phyloP scores from a whole-genome alignment of 2,888 invertebrate genomes.

The Orthonychiurus folsomi region DNA sequence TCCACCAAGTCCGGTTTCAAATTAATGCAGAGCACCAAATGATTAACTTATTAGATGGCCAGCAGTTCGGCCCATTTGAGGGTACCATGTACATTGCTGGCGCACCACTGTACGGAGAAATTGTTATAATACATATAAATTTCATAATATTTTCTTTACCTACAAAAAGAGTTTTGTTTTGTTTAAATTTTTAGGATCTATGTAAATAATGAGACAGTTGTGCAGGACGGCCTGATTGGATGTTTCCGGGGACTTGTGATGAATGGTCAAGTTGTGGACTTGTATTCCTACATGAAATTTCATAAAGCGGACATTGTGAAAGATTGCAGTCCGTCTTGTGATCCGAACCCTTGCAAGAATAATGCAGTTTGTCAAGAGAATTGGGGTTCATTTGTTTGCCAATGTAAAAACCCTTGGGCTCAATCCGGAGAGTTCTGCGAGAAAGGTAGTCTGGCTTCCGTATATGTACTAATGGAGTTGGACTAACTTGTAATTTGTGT shows the following conservation, averaged over 20 bases:
- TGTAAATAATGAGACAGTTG: conserved; percentile 63
- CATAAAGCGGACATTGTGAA: conserved; percentile 83
- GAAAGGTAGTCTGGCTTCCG: conserved; percentile 57
- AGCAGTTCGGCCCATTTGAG: conserved; percentile 85
- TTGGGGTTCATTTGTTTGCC: conserved; percentile 64
- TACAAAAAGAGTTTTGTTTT: not conserved
- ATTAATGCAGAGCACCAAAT: conserved; percentile 81
- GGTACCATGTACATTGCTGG: conserved; percentile 91
- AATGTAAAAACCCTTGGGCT: conserved; percentile 86
- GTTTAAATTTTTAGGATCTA: conserved; percentile 55
- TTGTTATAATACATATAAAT: not conserved
- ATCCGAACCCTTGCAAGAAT: conserved; percentile 86
- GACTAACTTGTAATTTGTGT: not conserved
- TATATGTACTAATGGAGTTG: not conserved
- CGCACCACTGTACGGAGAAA: conserved; percentile 68
- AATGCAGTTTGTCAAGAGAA: conserved; percentile 60
- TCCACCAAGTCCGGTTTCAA: conserved; percentile 86
- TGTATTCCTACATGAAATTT: conserved; percentile 85
- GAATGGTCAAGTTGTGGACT: conserved; percentile 80
- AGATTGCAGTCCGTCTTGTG: conserved; percentile 88
- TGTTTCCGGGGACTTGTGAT: conserved; percentile 87
- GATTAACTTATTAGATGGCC: conserved; percentile 72
- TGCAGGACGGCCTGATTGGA: conserved; percentile 81
- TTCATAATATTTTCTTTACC: not conserved
- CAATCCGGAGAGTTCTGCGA: conserved; percentile 84